Evolutionary conservation across 23 tunicate species (phyloP), one percentile per base, ranked within the genome.

Genomic region (Phallusia fumigata): DNA sequence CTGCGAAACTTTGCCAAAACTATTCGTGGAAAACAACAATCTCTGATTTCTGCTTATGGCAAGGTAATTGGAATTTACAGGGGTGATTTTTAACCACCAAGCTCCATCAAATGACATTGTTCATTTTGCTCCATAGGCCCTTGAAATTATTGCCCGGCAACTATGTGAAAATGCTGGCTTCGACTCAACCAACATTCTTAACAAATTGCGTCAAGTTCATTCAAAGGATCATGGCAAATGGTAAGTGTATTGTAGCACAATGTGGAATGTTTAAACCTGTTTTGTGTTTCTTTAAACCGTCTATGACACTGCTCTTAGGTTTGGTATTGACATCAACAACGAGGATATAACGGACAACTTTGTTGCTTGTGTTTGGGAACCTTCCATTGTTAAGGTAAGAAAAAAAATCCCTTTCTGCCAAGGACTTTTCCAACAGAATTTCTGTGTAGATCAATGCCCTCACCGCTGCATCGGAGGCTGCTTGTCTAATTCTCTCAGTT

Each of bases 111-210:
- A 40, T 40, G 47, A 40, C 47, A 40, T 40, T 40, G 10, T 65
- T 65, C 52, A 75, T 75, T 22, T 0, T 83, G 76, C 10, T 35
- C 30, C 31, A 16, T 75, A 90, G 86, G 93, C 98, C 30, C 74
- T 94, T 19, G 98, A 96, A 81, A 76, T 91, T 34, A 96, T 94
- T 21, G 95, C 99, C 5, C 53, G 96, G 0, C 99, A 96, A 64
- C 81, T 96, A 19, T 96, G 99, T 79, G 99, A 96, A 34, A 96
- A 96, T 83, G 99, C 99, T 64, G 99, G 99, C 31, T 96, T 96
- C 53, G 99, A 96, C 73, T 85, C 99, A 64, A 96, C 99, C 18
- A 91, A 96, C 74, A 91, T 96, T 64, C 65, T 96, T 69, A 96
- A 96, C 79, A 96, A 96, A 47, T 81, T 96, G 19, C 76, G 99